Evolutionary conservation across 2,113 vertebrate species (phyloP).

Genomic region (Forbesichthys papilliferus): DNA sequence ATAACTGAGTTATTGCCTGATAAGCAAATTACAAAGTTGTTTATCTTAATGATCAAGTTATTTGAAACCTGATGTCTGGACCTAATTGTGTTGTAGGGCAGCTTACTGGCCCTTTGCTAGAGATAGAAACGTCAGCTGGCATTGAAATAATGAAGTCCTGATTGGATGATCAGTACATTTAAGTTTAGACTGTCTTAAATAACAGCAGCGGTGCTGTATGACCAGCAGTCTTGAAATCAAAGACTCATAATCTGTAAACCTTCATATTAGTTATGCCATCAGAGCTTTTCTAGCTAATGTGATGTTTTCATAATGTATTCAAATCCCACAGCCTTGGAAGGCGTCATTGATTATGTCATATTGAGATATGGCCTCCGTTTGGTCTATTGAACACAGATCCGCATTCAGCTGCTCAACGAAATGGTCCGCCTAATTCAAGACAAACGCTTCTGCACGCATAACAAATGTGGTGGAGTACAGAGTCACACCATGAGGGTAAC

Average conservation of each 20-base stretch:
- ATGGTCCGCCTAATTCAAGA: conserved; percentile 17
- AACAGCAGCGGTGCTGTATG: background rate
- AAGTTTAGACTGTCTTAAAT: conserved; percentile 11
- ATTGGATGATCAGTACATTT: conserved; percentile 5
- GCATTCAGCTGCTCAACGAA: conserved; percentile 9
- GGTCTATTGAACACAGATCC: conserved; percentile 47
- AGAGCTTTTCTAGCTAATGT: conserved; percentile 12
- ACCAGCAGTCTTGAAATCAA: too few species aligned
- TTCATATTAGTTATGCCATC: conserved; percentile 32
- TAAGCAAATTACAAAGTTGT: conserved; percentile 23
- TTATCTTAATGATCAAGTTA: conserved; percentile 22
- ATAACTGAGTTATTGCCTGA: conserved; percentile 24
- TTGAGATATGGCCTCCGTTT: conserved; percentile 30
- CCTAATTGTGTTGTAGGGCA: conserved; percentile 31
- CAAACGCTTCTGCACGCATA: conserved; percentile 27
- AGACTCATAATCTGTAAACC: conserved; percentile 9
- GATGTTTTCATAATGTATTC: conserved; percentile 25
- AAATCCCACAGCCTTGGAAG: conserved; percentile 36
- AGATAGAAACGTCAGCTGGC: conserved; percentile 17
- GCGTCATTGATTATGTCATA: conserved; percentile 44
- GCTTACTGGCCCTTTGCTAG: conserved; percentile 5
- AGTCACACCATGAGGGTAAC: conserved; percentile 26
- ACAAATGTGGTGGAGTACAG: conserved; percentile 37
- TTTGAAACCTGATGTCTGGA: conserved; percentile 16
- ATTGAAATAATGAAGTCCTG: background rate